Evolutionary conservation across 2,888 invertebrate species (phyloP).

Genomic region (Ephialtes manifestator): DNA sequence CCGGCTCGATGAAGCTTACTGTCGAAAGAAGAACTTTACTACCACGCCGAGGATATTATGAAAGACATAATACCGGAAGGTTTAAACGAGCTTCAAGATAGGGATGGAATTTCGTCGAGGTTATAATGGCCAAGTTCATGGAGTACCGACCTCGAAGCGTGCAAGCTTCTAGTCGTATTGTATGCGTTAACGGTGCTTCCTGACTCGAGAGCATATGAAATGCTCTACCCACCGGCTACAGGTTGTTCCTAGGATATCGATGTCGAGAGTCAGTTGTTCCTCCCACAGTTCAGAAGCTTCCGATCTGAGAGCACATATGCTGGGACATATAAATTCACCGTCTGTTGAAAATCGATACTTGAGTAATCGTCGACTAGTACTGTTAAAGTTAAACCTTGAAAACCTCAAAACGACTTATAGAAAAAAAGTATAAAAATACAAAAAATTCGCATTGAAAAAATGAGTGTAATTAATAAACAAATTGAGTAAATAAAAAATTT

Average conservation of each 20-base stretch:
- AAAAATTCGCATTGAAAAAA: no score
- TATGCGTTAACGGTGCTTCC: conserved; percentile 56
- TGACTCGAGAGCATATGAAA: conserved; percentile 14
- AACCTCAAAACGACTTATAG: no score
- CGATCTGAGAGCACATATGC: conserved; percentile 11
- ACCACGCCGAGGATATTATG: not conserved
- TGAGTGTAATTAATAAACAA: no score
- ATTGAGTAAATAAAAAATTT: no score
- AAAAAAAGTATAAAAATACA: no score
- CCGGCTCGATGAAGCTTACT: not conserved
- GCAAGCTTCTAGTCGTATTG: conserved; percentile 16
- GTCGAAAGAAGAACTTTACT: not conserved
- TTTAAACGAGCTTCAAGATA: conserved; percentile 2
- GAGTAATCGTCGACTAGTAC: not conserved
- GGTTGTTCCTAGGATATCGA: conserved; percentile 60
- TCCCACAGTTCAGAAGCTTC: conserved; percentile 30
- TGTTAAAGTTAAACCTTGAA: not conserved
- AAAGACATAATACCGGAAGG: not conserved
- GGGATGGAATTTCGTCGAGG: conserved; percentile 16
- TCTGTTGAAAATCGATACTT: not conserved
- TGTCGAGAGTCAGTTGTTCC: conserved; percentile 38
- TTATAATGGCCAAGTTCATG: conserved; percentile 16
- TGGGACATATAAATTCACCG: not conserved
- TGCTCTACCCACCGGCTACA: conserved; percentile 51
- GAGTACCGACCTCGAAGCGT: not conserved